These are phyloP conservation scores for Polia nebulosa DNA, from an alignment of 2,888 invertebrate species.

Conservation along the genomic window DNA sequence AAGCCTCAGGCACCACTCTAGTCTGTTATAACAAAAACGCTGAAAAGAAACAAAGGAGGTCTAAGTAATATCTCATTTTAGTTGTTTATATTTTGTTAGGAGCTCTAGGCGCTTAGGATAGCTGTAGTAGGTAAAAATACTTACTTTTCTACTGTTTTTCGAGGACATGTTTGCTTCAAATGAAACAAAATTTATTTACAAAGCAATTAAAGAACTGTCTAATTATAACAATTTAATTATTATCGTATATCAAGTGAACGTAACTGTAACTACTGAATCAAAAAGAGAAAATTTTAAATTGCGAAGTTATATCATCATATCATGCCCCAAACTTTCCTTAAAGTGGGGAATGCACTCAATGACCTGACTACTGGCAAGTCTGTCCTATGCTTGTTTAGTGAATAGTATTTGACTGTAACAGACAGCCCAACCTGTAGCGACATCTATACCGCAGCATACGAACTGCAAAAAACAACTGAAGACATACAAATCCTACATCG, in stretches of 20 bases:
- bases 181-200: not conserved
- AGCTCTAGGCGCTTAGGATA: not conserved
- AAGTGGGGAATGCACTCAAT: not conserved
- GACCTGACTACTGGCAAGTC: not conserved
- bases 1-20: constrained; percentile 7
- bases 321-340: not conserved
- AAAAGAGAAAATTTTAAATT: not conserved
- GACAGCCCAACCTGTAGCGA: no score
- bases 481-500: no score
- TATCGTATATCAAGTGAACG: not conserved
- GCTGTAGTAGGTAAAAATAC: not conserved
- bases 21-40: constrained; percentile 1
- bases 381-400: not conserved
- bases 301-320: not conserved
- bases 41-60: not conserved
- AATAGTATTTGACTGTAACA: no score
- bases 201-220: not conserved
- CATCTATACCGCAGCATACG: no score
- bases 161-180: not conserved
- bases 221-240: not conserved
- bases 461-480: no score
- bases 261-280: not conserved
- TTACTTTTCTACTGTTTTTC: not conserved
- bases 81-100: not conserved
- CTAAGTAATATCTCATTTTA: constrained; percentile 12